phyloP scores from a whole-genome alignment of 2,888 invertebrate species.

The Drosophila austrosaltans region DNA sequence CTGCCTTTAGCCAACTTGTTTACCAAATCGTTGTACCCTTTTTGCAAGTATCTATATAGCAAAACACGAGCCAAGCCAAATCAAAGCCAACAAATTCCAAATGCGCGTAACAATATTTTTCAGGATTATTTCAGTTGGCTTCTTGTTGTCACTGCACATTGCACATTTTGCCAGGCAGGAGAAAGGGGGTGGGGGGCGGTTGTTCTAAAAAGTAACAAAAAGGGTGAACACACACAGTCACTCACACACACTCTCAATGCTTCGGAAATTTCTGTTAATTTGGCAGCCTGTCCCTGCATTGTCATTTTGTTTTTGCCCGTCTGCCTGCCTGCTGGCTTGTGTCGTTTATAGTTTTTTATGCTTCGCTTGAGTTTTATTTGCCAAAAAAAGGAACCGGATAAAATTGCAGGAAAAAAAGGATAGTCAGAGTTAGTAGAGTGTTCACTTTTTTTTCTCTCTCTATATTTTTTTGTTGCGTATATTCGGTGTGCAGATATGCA shows the following conservation, averaged over 20 bases:
- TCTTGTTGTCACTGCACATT: conserved; percentile 56
- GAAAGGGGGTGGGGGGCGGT: background rate
- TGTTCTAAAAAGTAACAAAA: background rate
- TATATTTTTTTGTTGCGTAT: conserved; percentile 24
- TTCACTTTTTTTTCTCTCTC: too few relatives aligned
- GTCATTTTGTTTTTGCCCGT: conserved; percentile 44
- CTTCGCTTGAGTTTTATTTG: conserved; percentile 72
- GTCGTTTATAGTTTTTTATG: conserved; percentile 72
- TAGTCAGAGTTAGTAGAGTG: conserved; percentile 1
- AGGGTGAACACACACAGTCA: background rate
- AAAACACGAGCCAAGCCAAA: conserved; percentile 64
- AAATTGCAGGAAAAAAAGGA: conserved; percentile 20
- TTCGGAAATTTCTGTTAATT: conserved; percentile 71
- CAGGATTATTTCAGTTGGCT: conserved; percentile 76
- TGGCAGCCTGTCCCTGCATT: conserved; percentile 63
- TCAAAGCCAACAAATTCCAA: conserved; percentile 71
- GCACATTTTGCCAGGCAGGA: conserved; percentile 33
- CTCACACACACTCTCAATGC: conserved; percentile 13
- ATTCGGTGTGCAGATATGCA: conserved; percentile 66
- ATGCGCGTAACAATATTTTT: conserved; percentile 66
- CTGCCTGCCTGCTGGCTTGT: conserved; percentile 36
- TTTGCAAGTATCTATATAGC: conserved; percentile 15
- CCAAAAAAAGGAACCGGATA: conserved; percentile 22
- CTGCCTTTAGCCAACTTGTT: conserved; percentile 9
- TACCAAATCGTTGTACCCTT: background rate